Evolutionary conservation across 2,888 invertebrate genomes (phyloP).

Genomic region (Stratiomys singularior): DNA sequence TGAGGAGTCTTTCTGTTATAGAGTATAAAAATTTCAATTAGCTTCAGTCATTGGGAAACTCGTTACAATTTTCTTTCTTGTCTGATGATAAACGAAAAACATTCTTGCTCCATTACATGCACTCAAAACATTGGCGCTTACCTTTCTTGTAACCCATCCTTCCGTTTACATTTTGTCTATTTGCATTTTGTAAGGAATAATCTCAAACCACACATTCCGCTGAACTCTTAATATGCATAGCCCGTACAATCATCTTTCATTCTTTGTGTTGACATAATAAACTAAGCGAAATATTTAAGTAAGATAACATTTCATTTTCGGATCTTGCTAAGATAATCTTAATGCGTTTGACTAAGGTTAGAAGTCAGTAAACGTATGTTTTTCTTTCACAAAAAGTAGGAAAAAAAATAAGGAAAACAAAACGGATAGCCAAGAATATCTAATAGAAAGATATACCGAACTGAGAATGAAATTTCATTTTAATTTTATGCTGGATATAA

Average conservation of each 20-base stretch:
- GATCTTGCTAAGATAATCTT: slow-evolving; percentile 41
- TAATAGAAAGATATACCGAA: neutral
- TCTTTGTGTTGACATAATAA: neutral
- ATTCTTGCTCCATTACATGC: neutral
- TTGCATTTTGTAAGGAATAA: neutral
- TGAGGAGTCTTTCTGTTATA: neutral
- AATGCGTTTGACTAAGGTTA: slow-evolving; percentile 44
- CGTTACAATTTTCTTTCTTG: neutral
- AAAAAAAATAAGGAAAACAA: neutral
- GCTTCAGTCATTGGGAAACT: neutral
- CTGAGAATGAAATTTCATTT: neutral
- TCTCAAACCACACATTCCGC: slow-evolving; percentile 14
- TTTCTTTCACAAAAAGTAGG: neutral
- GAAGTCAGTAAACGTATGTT: slow-evolving; percentile 37
- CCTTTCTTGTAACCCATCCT: neutral
- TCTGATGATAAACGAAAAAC: neutral
- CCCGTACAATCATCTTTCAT: slow-evolving; percentile 16
- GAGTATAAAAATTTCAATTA: neutral
- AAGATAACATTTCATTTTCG: slow-evolving; percentile 42
- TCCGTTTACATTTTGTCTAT: slow-evolving; percentile 20
- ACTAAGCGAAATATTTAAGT: slow-evolving; percentile 42
- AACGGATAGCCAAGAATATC: no score
- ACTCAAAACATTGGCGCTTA: slow-evolving; percentile 24
- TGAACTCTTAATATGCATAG: slow-evolving; percentile 20
- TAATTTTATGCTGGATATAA: neutral